Percentiles rank a stretch among this genome's conserved stretches.
Conservation (phyloP, 2,797 vertebrate genomes). For the Takifugu ocellatus region DNA sequence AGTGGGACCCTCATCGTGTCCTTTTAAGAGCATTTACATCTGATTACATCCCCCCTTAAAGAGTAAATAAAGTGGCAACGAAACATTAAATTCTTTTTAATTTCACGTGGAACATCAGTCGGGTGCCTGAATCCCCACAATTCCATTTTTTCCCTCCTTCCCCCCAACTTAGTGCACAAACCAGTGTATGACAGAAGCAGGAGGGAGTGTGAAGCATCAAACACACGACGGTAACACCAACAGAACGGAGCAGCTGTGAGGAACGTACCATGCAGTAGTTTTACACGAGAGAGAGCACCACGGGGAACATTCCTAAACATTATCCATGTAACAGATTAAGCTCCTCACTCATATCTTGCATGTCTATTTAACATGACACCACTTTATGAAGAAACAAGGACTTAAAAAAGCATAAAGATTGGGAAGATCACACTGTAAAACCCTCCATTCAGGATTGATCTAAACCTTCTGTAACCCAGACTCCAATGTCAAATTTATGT, state of each 20-base stretch:
- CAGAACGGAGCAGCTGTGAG: conserved; percentile 8
- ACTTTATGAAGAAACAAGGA: conserved; percentile 10
- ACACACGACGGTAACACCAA: conserved; percentile 13
- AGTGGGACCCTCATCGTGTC: conserved; percentile 8
- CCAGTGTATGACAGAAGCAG: conserved; percentile 19
- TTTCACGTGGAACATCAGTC: conserved; percentile 11
- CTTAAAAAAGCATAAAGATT: not conserved
- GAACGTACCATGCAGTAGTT: not conserved
- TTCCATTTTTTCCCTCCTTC: conserved; percentile 8
- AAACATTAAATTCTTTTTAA: not conserved
- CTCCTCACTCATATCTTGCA: not conserved
- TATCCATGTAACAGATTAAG: conserved; percentile 21
- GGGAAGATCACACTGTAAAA: conserved; percentile 35
- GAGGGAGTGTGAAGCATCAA: conserved; percentile 4
- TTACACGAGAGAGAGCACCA: conserved; percentile 18
- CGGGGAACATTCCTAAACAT: conserved; percentile 11
- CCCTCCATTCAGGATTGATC: conserved; percentile 27
- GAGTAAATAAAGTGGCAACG: no score
- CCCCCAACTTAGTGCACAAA: conserved; percentile 24
- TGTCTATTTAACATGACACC: not conserved
- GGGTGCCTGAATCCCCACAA: conserved; percentile 5
- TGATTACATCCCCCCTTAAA: not conserved
- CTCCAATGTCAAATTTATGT: conserved; percentile 4
- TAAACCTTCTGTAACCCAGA: conserved; percentile 8
- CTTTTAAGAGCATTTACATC: conserved; percentile 29